Conservation (phyloP, 2,113 vertebrate genomes). For the Coreoperca whiteheadi region DNA sequence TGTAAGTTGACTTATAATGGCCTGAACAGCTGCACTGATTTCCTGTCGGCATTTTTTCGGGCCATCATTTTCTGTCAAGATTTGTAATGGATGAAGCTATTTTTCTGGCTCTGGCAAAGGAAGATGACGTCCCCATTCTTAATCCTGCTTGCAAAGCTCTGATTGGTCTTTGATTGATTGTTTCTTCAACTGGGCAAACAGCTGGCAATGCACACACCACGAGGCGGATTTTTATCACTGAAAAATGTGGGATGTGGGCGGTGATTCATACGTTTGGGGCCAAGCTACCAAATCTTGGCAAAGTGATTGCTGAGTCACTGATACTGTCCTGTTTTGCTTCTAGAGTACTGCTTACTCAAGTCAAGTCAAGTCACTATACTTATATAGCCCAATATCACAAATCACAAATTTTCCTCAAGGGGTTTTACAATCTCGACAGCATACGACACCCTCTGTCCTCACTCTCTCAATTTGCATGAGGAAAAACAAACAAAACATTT, state of each 20-base stretch:
- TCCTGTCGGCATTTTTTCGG: neutral
- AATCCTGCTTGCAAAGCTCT: neutral
- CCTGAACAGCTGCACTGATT: constrained; percentile 6
- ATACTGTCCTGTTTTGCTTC: neutral
- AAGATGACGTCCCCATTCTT: neutral
- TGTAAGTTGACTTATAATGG: neutral
- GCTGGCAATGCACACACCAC: constrained; percentile 9
- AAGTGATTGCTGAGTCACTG: neutral
- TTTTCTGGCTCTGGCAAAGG: neutral
- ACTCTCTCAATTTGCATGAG: too few relatives aligned
- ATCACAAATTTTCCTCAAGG: too few relatives aligned
- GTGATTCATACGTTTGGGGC: neutral
- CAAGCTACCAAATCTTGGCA: neutral
- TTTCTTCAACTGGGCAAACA: constrained; percentile 7
- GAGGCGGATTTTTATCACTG: neutral
- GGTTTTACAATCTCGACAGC: too few relatives aligned
- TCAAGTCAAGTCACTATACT: too few relatives aligned
- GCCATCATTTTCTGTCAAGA: neutral
- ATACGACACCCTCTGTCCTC: too few relatives aligned
- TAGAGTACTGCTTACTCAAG: neutral
- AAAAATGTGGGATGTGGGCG: neutral
- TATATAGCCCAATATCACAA: neutral
- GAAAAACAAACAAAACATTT: too few relatives aligned
- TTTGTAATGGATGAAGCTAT: neutral
- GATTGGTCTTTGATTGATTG: constrained; percentile 19